Evolutionary conservation across 2,113 vertebrate species (phyloP).

Genomic region (Hippocampus abdominalis): DNA sequence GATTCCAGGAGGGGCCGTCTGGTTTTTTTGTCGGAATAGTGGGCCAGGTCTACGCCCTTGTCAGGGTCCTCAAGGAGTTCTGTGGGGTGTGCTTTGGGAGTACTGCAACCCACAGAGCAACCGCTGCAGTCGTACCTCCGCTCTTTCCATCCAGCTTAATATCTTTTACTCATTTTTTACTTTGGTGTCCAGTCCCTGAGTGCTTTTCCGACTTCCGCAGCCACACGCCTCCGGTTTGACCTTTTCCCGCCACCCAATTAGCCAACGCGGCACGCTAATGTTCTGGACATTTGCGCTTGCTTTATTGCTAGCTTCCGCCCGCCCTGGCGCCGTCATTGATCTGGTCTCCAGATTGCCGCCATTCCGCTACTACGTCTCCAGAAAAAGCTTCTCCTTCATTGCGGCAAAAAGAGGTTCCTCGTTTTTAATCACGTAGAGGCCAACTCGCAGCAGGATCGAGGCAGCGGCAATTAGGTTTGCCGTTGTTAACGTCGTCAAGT

Average conservation of each 20-base stretch:
- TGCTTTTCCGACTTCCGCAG: conserved; percentile 15
- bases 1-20: no score
- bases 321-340: conserved; percentile 32
- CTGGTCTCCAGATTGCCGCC: conserved; percentile 29
- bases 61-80: no score
- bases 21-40: neutral
- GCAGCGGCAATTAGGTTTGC: neutral
- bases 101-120: no score
- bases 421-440: conserved; percentile 7
- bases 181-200: conserved; percentile 14
- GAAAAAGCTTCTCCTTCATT: conserved; percentile 31
- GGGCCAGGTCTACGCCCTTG: no score
- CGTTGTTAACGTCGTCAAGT: neutral
- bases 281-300: conserved; percentile 15
- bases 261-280: conserved; percentile 39
- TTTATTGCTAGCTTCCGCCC: conserved; percentile 30
- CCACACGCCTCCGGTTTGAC: conserved; percentile 26
- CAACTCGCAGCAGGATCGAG: neutral
- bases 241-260: conserved; percentile 23
- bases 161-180: neutral
- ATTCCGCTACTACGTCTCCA: conserved; percentile 47
- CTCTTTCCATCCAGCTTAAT: neutral
- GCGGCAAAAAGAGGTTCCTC: conserved; percentile 15
- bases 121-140: neutral
- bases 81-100: no score